phyloP scores from a whole-genome alignment of 2,888 invertebrate genomes.

The Phalera bucephala region DNA sequence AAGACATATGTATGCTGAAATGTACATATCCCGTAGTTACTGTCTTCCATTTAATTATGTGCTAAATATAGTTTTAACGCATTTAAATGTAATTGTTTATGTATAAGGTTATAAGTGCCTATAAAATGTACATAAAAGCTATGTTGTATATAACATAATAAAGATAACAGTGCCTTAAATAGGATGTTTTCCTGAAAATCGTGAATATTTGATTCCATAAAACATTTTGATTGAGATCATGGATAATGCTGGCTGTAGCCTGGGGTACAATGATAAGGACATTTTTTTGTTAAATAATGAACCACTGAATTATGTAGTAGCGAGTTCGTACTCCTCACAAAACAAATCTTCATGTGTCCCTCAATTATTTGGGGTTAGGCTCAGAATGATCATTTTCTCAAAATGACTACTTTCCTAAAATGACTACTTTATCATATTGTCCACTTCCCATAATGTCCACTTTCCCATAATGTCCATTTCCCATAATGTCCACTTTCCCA shows the following conservation, averaged over 20 bases:
- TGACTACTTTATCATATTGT: no score
- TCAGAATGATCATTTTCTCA: no score
- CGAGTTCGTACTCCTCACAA: no score
- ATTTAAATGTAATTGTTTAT: constrained; percentile 38
- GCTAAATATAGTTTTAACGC: constrained; percentile 31
- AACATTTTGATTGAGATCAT: constrained; percentile 26
- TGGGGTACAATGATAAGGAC: constrained; percentile 15
- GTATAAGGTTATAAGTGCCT: constrained; percentile 36
- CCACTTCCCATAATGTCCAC: no score
- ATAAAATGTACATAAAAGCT: constrained; percentile 34
- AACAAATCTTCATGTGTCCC: no score
- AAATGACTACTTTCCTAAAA: no score
- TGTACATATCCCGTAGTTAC: constrained; percentile 54
- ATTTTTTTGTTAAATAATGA: no score
- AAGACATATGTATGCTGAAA: constrained; percentile 51
- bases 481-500: no score
- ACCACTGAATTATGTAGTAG: no score
- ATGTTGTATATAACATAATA: constrained; percentile 35
- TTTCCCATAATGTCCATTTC: no score
- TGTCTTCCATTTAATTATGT: constrained; percentile 64
- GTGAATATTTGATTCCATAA: constrained; percentile 26
- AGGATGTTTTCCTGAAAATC: constrained; percentile 19
- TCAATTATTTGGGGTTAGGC: no score
- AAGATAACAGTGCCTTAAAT: constrained; percentile 50
- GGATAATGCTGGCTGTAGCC: constrained; percentile 8